Base-by-base conservation (phyloP, 1,140 invertebrate genomes). In the Ooceraea biroi region DNA sequence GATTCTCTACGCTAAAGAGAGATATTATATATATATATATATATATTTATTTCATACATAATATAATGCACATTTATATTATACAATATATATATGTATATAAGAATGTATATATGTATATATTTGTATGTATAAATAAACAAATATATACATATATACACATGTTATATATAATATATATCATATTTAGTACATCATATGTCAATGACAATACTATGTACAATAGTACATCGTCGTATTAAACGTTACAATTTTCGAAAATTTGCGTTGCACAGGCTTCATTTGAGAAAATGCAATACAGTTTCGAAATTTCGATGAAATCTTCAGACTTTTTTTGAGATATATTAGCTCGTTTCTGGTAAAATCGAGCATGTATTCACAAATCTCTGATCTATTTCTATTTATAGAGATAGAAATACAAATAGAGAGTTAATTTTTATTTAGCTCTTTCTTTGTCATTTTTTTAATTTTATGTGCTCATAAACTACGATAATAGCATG, bases 271-370 rank as follows among this genome's bases (percentile, higher is more conserved):
- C 66, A 41, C 44, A 76, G 36, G 58, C 46, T 36, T 52, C 7
- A 76, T 76, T 76, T 5, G 27, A 66, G 44, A 66, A 77, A 77
- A 66, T 50, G 44, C 60, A 25, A 57, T 30, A 72, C 27, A 22
- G 22, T 25, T 17, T 63, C 27, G 58, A 22, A 48, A 66, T 63
- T 50, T 77, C 44, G 41, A 65, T n/a, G 41, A 61, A 30, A 8
- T 74, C 11, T 60, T 19, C 4, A 27, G 3, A 61, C 5, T 10
- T 8, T 46, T 63, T 19, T 46, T 46, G 14, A 14, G 25, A 74
- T 61, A 30, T 63, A 44, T 7, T 46, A 1, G 0, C 17, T 12
- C 30, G 11, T 30, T 41, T 73, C 30, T 10, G 19, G 19, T n/a
- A n/a, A 8, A 57, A 27, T 57, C 50, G 68, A 55, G 52, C 48